Conservation (phyloP, 2,113 vertebrate species). For the Hippocampus barbouri region DNA sequence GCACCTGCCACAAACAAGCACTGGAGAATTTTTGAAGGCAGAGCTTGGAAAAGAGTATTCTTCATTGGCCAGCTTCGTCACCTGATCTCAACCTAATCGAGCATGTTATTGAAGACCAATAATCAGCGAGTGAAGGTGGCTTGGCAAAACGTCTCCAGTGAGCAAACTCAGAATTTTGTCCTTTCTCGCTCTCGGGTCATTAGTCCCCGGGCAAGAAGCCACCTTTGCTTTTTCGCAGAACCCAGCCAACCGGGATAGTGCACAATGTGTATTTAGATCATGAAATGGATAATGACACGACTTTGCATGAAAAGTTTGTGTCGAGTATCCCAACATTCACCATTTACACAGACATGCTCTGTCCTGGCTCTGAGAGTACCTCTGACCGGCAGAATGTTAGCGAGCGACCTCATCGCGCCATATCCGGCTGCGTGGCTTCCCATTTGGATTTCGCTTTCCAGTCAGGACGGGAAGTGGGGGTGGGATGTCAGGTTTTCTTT, state of each 20-base stretch:
- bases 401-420: not conserved
- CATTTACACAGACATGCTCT: not conserved
- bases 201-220: not conserved
- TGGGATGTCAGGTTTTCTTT: slow-evolving; percentile 22
- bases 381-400: not conserved
- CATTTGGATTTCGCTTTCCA: not conserved
- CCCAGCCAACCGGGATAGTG: not conserved
- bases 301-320: not conserved
- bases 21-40: not conserved
- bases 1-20: not conserved
- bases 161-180: not conserved
- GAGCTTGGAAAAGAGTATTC: not conserved
- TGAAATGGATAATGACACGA: not conserved
- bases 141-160: not conserved
- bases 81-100: not conserved
- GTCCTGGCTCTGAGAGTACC: not conserved
- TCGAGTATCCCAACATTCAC: not conserved
- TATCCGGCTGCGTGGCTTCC: not conserved
- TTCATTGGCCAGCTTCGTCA: not conserved
- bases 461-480: not conserved
- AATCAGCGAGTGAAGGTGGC: not conserved
- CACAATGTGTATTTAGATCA: not conserved
- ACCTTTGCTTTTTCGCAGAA: not conserved
- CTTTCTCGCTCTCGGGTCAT: not conserved
- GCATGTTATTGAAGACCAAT: not conserved